phyloP scores from a whole-genome alignment of 1,140 invertebrate genomes.

The Liolophura sinensis region DNA sequence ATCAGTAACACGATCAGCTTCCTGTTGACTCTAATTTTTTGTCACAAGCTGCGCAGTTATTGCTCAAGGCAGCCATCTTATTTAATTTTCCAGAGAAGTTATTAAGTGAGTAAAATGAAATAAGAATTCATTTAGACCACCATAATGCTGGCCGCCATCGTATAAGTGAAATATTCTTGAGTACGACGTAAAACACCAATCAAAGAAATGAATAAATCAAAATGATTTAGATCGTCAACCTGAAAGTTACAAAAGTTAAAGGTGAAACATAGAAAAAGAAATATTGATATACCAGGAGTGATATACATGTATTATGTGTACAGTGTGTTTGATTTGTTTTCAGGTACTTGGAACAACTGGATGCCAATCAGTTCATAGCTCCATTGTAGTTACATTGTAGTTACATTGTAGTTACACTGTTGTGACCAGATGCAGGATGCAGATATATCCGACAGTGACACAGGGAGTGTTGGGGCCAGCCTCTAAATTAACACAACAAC shows the following conservation, averaged over 20 bases:
- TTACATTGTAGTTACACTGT: too few relatives aligned
- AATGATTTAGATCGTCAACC: background rate
- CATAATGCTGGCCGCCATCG: too few relatives aligned
- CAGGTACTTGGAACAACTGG: conserved; percentile 49
- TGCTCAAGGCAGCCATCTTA: too few relatives aligned
- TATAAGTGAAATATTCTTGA: too few relatives aligned
- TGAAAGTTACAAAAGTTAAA: background rate
- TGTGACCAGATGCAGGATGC: background rate
- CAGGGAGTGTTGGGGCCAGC: background rate
- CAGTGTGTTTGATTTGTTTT: conserved; percentile 22
- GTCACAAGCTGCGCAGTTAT: too few relatives aligned
- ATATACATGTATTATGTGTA: conserved; percentile 3
- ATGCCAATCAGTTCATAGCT: conserved; percentile 54
- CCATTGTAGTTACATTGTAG: conserved; percentile 55
- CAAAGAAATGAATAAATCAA: too few relatives aligned
- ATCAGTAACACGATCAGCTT: too few relatives aligned
- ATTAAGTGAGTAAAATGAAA: background rate
- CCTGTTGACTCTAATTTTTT: too few relatives aligned
- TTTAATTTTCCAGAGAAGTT: too few relatives aligned
- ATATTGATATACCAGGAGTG: background rate
- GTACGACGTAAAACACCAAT: background rate
- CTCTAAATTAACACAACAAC: background rate
- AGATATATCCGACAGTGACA: background rate
- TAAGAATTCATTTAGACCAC: background rate
- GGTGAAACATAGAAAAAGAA: background rate